phyloP scores from a whole-genome alignment of 2,888 invertebrate genomes.

The Caenorhabditis afra region DNA sequence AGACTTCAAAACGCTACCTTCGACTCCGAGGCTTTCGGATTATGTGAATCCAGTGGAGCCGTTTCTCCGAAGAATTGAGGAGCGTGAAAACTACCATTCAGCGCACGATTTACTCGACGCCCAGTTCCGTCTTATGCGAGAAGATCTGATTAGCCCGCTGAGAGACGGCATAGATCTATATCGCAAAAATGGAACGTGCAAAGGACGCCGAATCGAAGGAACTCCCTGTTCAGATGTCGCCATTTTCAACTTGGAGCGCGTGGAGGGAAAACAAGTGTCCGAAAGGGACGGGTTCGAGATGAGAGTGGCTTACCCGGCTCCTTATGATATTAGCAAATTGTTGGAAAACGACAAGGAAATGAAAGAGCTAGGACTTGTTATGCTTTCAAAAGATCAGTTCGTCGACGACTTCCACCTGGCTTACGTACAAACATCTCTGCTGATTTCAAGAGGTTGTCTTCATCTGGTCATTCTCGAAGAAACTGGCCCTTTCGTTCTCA shows the following conservation, averaged over 20 bases:
- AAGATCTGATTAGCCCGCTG: slow-evolving; percentile 88
- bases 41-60: slow-evolving; percentile 79
- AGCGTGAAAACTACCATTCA: slow-evolving; percentile 85
- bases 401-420: slow-evolving; percentile 85
- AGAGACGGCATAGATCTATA: slow-evolving; percentile 84
- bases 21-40: slow-evolving; percentile 81
- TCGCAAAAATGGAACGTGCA: slow-evolving; percentile 40
- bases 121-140: slow-evolving; percentile 88
- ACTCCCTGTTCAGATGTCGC: slow-evolving; percentile 34
- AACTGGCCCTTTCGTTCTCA: slow-evolving; percentile 16
- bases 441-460: slow-evolving; percentile 1
- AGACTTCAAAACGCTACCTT: slow-evolving; percentile 81
- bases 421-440: slow-evolving; percentile 82
- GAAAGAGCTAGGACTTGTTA: slow-evolving; percentile 81
- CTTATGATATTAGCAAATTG: slow-evolving; percentile 86
- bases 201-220: slow-evolving; percentile 21
- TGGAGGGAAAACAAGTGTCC: slow-evolving; percentile 62
- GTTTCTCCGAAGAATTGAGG: slow-evolving; percentile 84
- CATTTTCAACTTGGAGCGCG: slow-evolving; percentile 51
- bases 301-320: slow-evolving; percentile 81
- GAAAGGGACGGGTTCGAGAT: slow-evolving; percentile 59
- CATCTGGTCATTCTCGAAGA: slow-evolving; percentile 36
- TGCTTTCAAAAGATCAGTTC: slow-evolving; percentile 87
- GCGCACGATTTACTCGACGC: slow-evolving; percentile 87
- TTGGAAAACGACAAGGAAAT: slow-evolving; percentile 29